Percentiles rank a stretch among this genome's conserved stretches.
Evolutionary conservation across 2,888 invertebrate genomes (phyloP).

Genomic region (Nephrotoma flavescens): DNA sequence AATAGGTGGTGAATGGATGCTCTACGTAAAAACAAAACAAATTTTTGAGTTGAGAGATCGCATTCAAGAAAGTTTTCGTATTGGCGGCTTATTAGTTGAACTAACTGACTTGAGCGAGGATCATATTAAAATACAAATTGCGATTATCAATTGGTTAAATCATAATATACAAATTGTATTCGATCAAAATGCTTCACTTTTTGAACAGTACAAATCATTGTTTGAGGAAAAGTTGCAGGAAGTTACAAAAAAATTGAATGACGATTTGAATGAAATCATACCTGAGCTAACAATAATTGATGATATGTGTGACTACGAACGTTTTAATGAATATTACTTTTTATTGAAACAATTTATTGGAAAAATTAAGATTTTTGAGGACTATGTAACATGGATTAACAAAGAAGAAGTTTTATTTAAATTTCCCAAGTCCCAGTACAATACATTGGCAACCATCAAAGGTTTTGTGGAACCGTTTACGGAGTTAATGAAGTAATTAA

Average conservation of each 20-base stretch:
- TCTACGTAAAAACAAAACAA: constrained; percentile 57
- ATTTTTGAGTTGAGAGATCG: constrained; percentile 53
- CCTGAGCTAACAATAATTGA: constrained; percentile 64
- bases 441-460: constrained; percentile 65
- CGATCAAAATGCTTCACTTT: constrained; percentile 61
- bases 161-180: constrained; percentile 65
- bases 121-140: constrained; percentile 67
- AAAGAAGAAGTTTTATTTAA: constrained; percentile 66
- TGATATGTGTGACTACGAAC: constrained; percentile 67
- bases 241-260: constrained; percentile 52
- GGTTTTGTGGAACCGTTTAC: constrained; percentile 56
- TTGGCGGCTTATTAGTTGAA: constrained; percentile 55
- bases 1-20: constrained; percentile 65
- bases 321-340: constrained; percentile 64
- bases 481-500: constrained; percentile 43
- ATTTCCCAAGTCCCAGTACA: constrained; percentile 59
- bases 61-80: constrained; percentile 48
- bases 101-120: constrained; percentile 56
- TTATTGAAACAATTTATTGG: constrained; percentile 61
- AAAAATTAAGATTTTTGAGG: constrained; percentile 57
- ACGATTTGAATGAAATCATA: constrained; percentile 53
- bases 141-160: constrained; percentile 68
- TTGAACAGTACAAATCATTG: constrained; percentile 67
- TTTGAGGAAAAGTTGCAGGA: constrained; percentile 67
- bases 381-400: constrained; percentile 73